These are phyloP conservation scores for Zygothrica quintamaculata DNA, from an alignment of 2,888 invertebrate genomes.

Conservation along the genomic window DNA sequence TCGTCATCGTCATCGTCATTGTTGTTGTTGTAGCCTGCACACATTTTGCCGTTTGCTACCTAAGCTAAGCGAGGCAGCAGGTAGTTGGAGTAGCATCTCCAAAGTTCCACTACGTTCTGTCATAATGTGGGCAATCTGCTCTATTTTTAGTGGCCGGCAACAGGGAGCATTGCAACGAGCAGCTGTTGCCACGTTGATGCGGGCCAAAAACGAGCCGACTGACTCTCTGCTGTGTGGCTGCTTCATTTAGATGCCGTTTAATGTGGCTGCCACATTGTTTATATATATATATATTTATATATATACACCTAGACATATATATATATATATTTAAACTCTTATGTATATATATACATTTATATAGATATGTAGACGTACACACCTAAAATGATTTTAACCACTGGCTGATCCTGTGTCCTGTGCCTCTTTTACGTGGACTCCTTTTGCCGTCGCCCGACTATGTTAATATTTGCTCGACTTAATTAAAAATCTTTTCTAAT, in stretches of 20 bases:
- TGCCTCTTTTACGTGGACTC: constrained; percentile 6
- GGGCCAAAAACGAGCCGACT: constrained; percentile 16
- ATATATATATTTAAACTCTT: no score
- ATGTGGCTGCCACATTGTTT: no score
- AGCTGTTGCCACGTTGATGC: constrained; percentile 48
- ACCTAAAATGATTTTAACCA: constrained; percentile 36
- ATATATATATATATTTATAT: no score
- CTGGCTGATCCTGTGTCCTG: constrained; percentile 2
- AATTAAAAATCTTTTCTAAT: constrained; percentile 81
- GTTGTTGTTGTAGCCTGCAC: constrained; percentile 18
- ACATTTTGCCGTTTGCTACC: constrained; percentile 31
- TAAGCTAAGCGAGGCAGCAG: no score
- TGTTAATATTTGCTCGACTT: constrained; percentile 81
- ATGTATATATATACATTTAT: no score
- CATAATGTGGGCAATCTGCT: constrained; percentile 77
- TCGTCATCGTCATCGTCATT: constrained; percentile 18
- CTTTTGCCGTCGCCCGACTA: constrained; percentile 39
- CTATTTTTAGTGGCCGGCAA: constrained; percentile 68
- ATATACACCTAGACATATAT: no score
- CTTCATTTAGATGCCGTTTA: no score
- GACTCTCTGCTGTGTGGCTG: no score
- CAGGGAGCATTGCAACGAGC: constrained; percentile 33
- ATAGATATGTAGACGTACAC: constrained; percentile 51
- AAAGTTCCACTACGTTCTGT: constrained; percentile 46
- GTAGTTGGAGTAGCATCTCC: constrained; percentile 36